These are phyloP conservation scores for Saturnia japonica DNA, from an alignment of 2,888 invertebrate genomes.

Conservation along the genomic window DNA sequence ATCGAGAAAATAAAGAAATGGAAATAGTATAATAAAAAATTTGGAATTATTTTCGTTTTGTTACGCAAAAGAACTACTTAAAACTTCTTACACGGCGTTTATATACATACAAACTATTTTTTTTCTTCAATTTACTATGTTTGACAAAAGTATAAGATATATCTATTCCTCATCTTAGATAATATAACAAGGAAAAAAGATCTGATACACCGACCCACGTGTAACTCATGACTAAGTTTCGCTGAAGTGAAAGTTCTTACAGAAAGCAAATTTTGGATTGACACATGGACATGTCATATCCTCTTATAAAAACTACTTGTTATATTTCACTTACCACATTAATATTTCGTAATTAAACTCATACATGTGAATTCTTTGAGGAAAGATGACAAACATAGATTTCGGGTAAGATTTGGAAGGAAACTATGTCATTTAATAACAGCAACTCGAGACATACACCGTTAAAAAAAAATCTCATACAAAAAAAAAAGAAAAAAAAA, in stretches of 20 bases:
- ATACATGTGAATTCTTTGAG: neutral
- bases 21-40: too few species aligned
- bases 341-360: neutral
- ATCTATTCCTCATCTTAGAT: neutral
- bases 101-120: too few species aligned
- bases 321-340: constrained; percentile 2
- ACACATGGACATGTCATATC: constrained; percentile 17
- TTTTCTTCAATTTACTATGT: too few species aligned
- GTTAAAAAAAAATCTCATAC: too few species aligned
- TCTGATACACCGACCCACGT: neutral
- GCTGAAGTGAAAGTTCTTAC: constrained; percentile 19
- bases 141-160: neutral
- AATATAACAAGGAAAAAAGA: constrained; percentile 1
- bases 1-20: too few species aligned
- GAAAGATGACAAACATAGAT: neutral
- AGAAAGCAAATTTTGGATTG: constrained; percentile 10
- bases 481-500: too few species aligned
- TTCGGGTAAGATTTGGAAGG: neutral
- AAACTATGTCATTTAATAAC: neutral
- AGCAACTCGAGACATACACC: too few species aligned
- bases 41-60: too few species aligned
- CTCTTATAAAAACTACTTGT: constrained; percentile 7
- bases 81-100: too few species aligned
- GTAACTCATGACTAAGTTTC: constrained; percentile 16
- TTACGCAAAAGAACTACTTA: too few species aligned